These are phyloP conservation scores for Entomobrya multifasciata DNA, from an alignment of 2,888 invertebrate species.

Conservation along the genomic window DNA sequence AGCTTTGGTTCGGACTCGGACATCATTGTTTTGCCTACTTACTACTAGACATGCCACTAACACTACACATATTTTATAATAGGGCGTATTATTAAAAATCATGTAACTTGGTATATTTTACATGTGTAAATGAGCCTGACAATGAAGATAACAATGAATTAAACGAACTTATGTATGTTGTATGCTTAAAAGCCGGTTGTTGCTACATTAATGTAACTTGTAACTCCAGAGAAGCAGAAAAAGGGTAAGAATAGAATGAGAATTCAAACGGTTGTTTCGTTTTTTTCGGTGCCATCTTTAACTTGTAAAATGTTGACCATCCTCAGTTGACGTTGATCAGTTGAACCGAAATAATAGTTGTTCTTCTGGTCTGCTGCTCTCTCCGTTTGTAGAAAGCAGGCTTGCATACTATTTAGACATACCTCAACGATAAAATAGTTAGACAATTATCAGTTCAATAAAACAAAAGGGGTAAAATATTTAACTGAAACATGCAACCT, in stretches of 20 bases:
- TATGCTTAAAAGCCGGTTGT: constrained; percentile 16
- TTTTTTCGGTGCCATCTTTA: constrained; percentile 27
- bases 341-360: constrained; percentile 21
- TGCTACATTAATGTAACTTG: not conserved
- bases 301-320: constrained; percentile 26
- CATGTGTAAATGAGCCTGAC: no score
- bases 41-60: constrained; percentile 9
- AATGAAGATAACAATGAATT: not conserved
- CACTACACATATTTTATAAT: no score
- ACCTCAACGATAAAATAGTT: no score
- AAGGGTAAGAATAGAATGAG: constrained; percentile 8
- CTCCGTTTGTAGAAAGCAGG: not conserved
- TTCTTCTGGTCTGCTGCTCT: not conserved
- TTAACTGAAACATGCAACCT: not conserved
- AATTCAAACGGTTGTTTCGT: constrained; percentile 32
- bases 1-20: constrained; percentile 49
- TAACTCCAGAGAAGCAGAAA: constrained; percentile 24
- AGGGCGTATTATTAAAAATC: not conserved
- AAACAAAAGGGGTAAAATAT: not conserved
- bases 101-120: no score
- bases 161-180: not conserved
- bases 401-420: no score
- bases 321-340: constrained; percentile 57
- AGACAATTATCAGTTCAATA: no score
- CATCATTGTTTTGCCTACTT: constrained; percentile 54